Percentiles rank a stretch among this genome's conserved stretches.
These are phyloP conservation scores for Himantopus leucocephalus DNA, from an alignment of 2,113 vertebrate species.

Conservation along the genomic window DNA sequence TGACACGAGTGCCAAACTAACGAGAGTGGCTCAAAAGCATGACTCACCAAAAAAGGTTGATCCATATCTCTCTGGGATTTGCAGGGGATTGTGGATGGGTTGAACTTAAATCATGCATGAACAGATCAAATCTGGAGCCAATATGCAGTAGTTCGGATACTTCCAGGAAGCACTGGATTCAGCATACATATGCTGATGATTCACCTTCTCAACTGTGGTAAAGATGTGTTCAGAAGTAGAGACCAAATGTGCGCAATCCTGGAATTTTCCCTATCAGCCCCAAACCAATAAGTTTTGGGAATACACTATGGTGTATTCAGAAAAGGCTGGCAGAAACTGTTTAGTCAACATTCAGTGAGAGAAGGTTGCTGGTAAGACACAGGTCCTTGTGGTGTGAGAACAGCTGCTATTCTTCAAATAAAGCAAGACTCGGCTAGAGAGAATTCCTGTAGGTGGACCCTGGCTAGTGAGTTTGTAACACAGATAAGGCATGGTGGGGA, in stretches of 20 bases:
- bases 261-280: not conserved
- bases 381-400: not conserved
- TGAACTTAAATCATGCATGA: not conserved
- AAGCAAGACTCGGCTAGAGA: not conserved
- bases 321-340: not conserved
- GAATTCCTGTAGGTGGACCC: rapidly evolving
- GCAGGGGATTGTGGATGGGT: not conserved
- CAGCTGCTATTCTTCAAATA: not conserved
- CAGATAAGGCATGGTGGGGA: not conserved
- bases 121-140: not conserved
- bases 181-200: not conserved
- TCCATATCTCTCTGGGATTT: not conserved
- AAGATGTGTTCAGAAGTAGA: not conserved
- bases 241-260: not conserved
- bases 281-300: not conserved
- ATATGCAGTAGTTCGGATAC: not conserved
- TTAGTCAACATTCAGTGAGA: not conserved
- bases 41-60: not conserved
- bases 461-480: not conserved
- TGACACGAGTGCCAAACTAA: not conserved
- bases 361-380: not conserved
- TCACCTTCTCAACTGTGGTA: not conserved
- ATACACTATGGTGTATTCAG: not conserved
- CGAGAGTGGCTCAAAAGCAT: not conserved
- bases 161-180: not conserved